phyloP scores from a whole-genome alignment of 2,797 vertebrate genomes.

The Tiaroga cobitis region DNA sequence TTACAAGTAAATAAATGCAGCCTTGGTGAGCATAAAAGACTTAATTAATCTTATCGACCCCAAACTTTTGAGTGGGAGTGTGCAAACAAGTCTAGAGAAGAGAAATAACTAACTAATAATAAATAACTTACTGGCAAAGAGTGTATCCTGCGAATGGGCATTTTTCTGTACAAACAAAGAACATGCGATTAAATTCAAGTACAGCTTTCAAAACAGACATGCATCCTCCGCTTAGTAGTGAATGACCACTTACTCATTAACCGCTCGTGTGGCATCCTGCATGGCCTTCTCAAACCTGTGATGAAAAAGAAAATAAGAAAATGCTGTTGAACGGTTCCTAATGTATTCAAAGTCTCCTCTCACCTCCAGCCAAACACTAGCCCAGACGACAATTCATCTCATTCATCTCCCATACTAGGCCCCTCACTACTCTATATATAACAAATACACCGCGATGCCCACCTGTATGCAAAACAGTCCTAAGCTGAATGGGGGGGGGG shows the following conservation, averaged over 20 bases:
- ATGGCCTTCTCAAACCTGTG: slow-evolving; percentile 82
- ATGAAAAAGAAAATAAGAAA: not conserved
- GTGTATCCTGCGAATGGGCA: slow-evolving; percentile 81
- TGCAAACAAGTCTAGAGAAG: not conserved
- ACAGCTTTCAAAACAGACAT: not conserved
- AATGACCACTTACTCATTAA: slow-evolving; percentile 77
- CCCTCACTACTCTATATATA: slow-evolving; percentile 29
- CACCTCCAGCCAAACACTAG: not conserved
- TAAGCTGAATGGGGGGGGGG: not conserved
- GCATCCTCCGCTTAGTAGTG: not conserved
- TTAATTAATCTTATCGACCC: no score
- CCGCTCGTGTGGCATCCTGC: slow-evolving; percentile 67
- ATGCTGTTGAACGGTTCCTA: slow-evolving; percentile 11
- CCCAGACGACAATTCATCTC: slow-evolving; percentile 3
- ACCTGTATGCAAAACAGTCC: slow-evolving; percentile 89
- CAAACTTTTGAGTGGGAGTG: not conserved
- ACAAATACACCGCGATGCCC: slow-evolving; percentile 65
- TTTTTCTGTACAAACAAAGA: slow-evolving; percentile 63
- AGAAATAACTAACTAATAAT: no score
- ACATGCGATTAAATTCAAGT: not conserved
- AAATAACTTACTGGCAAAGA: slow-evolving; percentile 84
- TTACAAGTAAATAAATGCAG: not conserved
- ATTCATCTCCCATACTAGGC: slow-evolving; percentile 15
- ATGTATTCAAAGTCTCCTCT: slow-evolving; percentile 16
- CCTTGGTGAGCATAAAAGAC: not conserved